A percentile compares a stretch with the other conserved stretches of the same genome.
These are phyloP conservation scores for Benitochromis conjunctus DNA, from an alignment of 2,113 vertebrate species.

Conservation along the genomic window DNA sequence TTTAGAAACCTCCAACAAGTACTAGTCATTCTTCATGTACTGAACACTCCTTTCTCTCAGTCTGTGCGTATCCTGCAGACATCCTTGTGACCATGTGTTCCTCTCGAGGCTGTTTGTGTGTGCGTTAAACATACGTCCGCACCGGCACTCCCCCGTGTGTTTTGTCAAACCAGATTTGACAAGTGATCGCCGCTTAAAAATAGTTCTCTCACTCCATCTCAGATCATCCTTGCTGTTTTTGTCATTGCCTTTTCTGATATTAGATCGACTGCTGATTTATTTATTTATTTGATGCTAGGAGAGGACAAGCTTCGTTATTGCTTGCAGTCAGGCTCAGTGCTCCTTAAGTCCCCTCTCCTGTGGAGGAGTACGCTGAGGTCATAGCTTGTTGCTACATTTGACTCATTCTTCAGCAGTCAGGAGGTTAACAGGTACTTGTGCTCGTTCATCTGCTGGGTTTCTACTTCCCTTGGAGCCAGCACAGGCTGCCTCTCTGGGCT, in stretches of 20 bases:
- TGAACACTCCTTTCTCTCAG: background rate
- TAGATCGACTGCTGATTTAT: background rate
- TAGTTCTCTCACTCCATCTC: background rate
- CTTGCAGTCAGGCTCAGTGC: background rate
- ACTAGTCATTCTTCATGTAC: background rate
- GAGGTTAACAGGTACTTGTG: conserved; percentile 75
- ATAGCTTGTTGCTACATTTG: conserved; percentile 5
- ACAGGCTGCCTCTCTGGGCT: conserved; percentile 72
- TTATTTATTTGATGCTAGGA: background rate
- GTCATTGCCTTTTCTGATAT: background rate
- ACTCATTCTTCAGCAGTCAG: conserved; percentile 49
- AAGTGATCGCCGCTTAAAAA: conserved; percentile 7
- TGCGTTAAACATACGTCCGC: background rate
- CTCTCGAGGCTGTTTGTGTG: background rate
- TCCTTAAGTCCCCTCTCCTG: background rate
- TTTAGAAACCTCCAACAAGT: conserved; percentile 43
- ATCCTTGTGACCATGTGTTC: background rate
- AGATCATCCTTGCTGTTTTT: background rate
- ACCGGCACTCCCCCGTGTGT: background rate
- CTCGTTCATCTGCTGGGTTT: conserved; percentile 56
- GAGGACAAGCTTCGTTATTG: background rate
- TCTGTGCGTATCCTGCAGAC: background rate
- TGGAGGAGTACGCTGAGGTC: background rate
- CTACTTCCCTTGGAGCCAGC: conserved; percentile 39
- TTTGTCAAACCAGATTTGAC: background rate